Evolutionary conservation across 2,113 vertebrate species (phyloP).

Genomic region (Andinoacara biseriatus): DNA sequence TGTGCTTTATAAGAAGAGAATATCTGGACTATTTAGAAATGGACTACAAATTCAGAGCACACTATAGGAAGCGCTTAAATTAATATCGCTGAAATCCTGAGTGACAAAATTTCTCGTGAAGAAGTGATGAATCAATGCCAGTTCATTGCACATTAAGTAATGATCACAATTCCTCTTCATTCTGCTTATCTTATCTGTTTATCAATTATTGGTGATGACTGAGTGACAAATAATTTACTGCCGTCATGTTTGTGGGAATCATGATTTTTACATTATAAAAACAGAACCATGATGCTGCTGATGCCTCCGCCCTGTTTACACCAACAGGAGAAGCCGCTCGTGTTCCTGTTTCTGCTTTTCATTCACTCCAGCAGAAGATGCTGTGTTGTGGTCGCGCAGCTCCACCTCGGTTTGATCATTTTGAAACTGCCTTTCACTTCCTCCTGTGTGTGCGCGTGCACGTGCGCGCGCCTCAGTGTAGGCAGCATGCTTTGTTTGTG

Average conservation of each 20-base stretch:
- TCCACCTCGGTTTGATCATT: constrained; percentile 12
- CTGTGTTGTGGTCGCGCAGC: constrained; percentile 16
- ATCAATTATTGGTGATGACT: neutral
- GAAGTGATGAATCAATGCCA: neutral
- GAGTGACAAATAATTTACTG: neutral
- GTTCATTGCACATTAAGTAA: neutral
- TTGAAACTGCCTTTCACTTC: constrained; percentile 46
- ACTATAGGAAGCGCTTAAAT: neutral
- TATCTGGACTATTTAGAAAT: neutral
- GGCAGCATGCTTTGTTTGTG: neutral
- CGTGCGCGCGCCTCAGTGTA: constrained; percentile 60
- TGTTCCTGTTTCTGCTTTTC: neutral
- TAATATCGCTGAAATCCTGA: neutral
- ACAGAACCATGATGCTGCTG: neutral
- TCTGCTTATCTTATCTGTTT: neutral
- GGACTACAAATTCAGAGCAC: fast-evolving
- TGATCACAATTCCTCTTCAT: neutral
- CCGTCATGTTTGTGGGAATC: neutral
- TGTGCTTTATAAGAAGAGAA: neutral
- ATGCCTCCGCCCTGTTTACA: neutral
- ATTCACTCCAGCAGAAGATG: neutral
- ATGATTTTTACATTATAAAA: neutral
- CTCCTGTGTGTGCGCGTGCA: constrained; percentile 5
- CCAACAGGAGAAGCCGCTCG: neutral
- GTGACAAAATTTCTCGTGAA: neutral